Base-by-base conservation (phyloP, 2,113 vertebrate species). In the Cettia cetti region DNA sequence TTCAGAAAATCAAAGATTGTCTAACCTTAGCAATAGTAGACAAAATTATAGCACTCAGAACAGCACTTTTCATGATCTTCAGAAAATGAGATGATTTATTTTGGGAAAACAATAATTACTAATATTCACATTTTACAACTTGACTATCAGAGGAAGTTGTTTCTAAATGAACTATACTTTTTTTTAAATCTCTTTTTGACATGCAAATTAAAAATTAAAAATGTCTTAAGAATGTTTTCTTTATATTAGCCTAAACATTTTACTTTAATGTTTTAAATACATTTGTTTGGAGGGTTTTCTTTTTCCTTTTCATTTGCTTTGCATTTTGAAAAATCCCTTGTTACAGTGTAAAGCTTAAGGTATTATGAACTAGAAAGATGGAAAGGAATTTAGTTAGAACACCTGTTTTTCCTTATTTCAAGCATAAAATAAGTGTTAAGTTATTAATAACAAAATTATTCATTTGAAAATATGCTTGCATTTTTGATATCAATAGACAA, bases 201-300 rank as follows among this genome's bases (percentile, higher is more conserved):
- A 70, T 35, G 50, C 17, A 59, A 79, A 50, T 33, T 16, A 42
- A 65, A 87, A 70, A 11, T 31, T 69, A 2, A 1, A 27, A 8
- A 11, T 47, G 24, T 65, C 3, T 5, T 10, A 66, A 75, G 23
- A 75, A 50, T 19, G 42, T 3, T 71, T 56, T 2, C 2, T 69
- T 63, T 23, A 35, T 56, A 44, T 12, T 28, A 75, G 78, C 21
- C 3, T 19, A 49, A 80, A 31, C 0, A 15, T 64, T 54, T 75
- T 20, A 35, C 12, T 37, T 65, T 49, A 10, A n/a, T 54, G 14
- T 7, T 80, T 89, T 54, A 39, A 35, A 11, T 23, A 6, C 9
- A 15, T 50, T 52, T 40, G 0, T 33, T 57, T 23, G 9, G 10
- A 10, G 2, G 2, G 4, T 7, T 39, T 57, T 42, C 8, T 26